Percentiles rank a stretch among this genome's conserved stretches.
Evolutionary conservation across 2,113 vertebrate species (phyloP).

Genomic region (Apodemus sylvaticus): DNA sequence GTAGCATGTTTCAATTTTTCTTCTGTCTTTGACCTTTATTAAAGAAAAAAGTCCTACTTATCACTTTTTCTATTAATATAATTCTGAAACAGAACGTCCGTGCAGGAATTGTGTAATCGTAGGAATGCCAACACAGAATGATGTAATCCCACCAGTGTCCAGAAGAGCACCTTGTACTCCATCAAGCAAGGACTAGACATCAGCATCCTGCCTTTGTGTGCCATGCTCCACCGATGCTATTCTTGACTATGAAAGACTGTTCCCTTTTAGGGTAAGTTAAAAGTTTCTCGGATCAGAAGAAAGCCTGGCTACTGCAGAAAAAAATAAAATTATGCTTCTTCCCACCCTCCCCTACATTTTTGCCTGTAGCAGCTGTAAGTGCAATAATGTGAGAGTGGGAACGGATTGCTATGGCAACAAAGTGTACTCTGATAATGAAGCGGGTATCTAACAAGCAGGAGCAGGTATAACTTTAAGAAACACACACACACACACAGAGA

Average conservation of each 20-base stretch:
- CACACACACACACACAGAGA: no score
- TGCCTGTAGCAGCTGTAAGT: conserved; percentile 75
- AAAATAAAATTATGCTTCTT: conserved; percentile 65
- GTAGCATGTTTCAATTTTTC: neutral
- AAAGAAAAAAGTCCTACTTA: neutral
- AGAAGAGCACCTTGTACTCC: neutral
- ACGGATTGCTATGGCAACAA: conserved; percentile 87
- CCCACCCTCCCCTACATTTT: neutral
- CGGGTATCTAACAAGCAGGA: conserved; percentile 72
- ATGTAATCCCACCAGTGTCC: conserved; percentile 12
- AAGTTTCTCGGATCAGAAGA: conserved; percentile 73
- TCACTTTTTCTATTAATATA: neutral
- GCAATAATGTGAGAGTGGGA: conserved; percentile 82
- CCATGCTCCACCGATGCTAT: conserved; percentile 35
- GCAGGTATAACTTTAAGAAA: conserved; percentile 66
- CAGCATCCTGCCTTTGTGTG: conserved; percentile 37
- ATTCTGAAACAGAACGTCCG: conserved; percentile 22
- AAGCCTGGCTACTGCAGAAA: conserved; percentile 74
- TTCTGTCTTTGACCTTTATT: neutral
- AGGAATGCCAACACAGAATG: conserved; percentile 27
- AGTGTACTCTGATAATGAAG: conserved; percentile 83
- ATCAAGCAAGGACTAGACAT: neutral
- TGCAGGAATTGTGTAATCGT: conserved; percentile 26
- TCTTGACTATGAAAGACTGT: neutral
- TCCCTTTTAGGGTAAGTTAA: conserved; percentile 64